A percentile compares a stretch with the other conserved stretches of the same genome.
These are phyloP conservation scores for Parnassius mnemosyne DNA, from an alignment of 2,888 invertebrate genomes.

Conservation along the genomic window DNA sequence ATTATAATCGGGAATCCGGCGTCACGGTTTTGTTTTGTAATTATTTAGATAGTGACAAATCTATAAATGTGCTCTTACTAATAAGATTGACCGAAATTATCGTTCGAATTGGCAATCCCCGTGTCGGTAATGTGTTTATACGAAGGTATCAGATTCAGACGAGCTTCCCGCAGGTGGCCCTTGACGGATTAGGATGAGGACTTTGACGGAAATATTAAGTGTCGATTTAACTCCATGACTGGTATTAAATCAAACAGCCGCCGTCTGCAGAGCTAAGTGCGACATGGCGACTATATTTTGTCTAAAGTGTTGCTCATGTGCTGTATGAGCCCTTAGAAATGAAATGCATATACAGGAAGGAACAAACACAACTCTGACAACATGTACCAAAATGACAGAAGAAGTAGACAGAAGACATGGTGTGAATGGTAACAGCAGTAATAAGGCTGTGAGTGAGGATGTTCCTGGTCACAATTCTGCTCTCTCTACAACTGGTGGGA, in stretches of 20 bases:
- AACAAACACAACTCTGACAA: constrained; percentile 85
- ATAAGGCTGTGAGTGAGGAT: constrained; percentile 75
- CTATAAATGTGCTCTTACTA: constrained; percentile 50
- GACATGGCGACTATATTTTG: constrained; percentile 72
- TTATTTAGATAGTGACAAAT: constrained; percentile 58
- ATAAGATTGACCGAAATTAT: constrained; percentile 50
- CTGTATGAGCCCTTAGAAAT: constrained; percentile 79
- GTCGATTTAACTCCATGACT: constrained; percentile 58
- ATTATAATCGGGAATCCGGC: constrained; percentile 71
- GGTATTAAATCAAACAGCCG: constrained; percentile 53
- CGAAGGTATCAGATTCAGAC: constrained; percentile 65
- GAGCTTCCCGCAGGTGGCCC: constrained; percentile 75
- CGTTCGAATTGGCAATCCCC: constrained; percentile 65
- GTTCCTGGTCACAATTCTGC: constrained; percentile 67
- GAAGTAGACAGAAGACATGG: constrained; percentile 87
- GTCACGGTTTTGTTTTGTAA: constrained; percentile 63
- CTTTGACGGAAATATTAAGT: constrained; percentile 68
- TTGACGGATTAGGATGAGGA: constrained; percentile 78
- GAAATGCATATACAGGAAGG: constrained; percentile 85
- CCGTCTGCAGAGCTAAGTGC: constrained; percentile 55
- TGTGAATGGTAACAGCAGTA: constrained; percentile 85
- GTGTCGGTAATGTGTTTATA: constrained; percentile 77
- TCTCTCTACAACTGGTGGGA: constrained; percentile 82
- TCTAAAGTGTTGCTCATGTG: constrained; percentile 73
- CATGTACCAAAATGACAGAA: constrained; percentile 84